A percentile compares a stretch with the other conserved stretches of the same genome.
phyloP scores from a whole-genome alignment of 2,797 vertebrate species.

The Pyrrhura leucotis region DNA sequence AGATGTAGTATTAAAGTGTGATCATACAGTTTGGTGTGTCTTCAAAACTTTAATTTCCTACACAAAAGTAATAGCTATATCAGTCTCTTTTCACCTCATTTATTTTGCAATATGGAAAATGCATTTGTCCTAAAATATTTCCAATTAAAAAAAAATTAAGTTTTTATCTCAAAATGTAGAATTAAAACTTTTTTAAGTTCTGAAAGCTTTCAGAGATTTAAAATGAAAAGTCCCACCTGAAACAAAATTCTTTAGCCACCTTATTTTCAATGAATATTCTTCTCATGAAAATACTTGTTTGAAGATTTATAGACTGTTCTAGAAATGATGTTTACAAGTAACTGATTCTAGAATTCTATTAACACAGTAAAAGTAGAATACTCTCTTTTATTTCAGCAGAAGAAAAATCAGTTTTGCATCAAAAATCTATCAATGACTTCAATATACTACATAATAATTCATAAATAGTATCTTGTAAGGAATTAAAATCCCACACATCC shows the following conservation, averaged over 20 bases:
- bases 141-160: not conserved
- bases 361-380: not conserved
- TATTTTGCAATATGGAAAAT: not conserved
- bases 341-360: constrained; percentile 19
- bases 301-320: not conserved
- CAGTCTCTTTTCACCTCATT: not conserved
- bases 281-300: not conserved
- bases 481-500: constrained; percentile 16
- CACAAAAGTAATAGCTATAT: not conserved
- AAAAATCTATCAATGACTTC: not conserved
- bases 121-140: not conserved
- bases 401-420: not conserved
- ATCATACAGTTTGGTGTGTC: not conserved
- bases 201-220: not conserved
- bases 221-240: not conserved
- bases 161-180: not conserved
- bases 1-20: not conserved
- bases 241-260: not conserved
- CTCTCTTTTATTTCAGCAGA: not conserved
- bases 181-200: not conserved
- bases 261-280: not conserved
- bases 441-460: constrained; percentile 31
- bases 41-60: not conserved
- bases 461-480: constrained; percentile 36
- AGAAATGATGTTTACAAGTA: constrained; percentile 50